Base-by-base conservation (phyloP, 1,140 invertebrate species). In the Zophobas morio region DNA sequence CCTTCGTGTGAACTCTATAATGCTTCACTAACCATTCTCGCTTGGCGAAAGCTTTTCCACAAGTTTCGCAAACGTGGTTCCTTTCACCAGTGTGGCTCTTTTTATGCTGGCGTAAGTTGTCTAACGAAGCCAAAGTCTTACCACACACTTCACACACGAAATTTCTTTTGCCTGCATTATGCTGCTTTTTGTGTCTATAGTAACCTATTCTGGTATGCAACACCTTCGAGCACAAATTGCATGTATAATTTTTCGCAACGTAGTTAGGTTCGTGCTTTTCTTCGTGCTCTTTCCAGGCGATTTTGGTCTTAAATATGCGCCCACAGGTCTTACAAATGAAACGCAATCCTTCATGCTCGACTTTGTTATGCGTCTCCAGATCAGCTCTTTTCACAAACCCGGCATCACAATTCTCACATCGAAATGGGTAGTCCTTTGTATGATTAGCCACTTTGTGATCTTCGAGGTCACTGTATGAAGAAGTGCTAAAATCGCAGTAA, bases 351-450 rank as follows among this genome's bases (percentile, higher is more conserved):
- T 37, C 46, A 36, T 72, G 70, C 36, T 49, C 70, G 32, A 51
- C 32, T 49, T 72, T 3, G 34, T 47, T 8, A n/a, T 76, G 79
- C 56, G 53, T 71, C n/a, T 34, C n/a, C 5, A 6, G 6, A 34
- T 1, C 6, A 47, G 46, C 2, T 54, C 35, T n/a, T 5, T 54
- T 2, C n/a, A 80, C 78, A 53, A 81, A 81, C 37, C 77, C 75
- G 71, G 89, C 88, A 0, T 88, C 89, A 82, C 92, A 93, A 1
- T 89, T 82, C 70, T 90, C 85, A 79, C 92, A 93, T 3, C 87
- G 83, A 79, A 88, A 92, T 0, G 90, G 90, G 57, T 89, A 89
- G 57, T 89, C 86, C 0, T 89, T 88, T 0, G 87, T 89, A 71
- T 92, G 91, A 5, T 81, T 60, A 20, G 5, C 32, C 33, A 33